Evolutionary conservation across 1,140 invertebrate genomes (phyloP).

Genomic region (Zaprionus camerounensis): DNA sequence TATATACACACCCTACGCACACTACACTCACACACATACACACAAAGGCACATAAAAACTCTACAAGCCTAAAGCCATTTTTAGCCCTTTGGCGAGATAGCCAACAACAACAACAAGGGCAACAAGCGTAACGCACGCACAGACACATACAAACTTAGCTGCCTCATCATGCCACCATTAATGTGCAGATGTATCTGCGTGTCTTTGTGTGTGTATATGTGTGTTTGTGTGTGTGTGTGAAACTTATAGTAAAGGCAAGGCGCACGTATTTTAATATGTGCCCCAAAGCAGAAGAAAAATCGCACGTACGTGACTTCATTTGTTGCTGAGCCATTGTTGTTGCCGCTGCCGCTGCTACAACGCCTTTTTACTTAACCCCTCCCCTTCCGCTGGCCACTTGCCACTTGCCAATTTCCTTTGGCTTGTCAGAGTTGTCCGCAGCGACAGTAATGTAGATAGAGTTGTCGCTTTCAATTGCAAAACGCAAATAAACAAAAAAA

Average conservation of each 20-base stretch:
- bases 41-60: constrained; percentile 43
- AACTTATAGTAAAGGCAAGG: constrained; percentile 79
- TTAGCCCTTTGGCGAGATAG: constrained; percentile 78
- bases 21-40: constrained; percentile 27
- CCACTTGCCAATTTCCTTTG: neutral
- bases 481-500: neutral
- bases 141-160: constrained; percentile 68
- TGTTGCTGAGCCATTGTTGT: constrained; percentile 72
- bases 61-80: constrained; percentile 74
- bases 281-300: constrained; percentile 84
- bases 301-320: constrained; percentile 84
- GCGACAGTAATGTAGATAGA: constrained; percentile 16
- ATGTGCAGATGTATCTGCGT: constrained; percentile 53
- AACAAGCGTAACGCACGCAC: constrained; percentile 16
- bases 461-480: constrained; percentile 21
- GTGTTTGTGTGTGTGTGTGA: constrained; percentile 58
- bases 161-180: constrained; percentile 80
- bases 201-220: constrained; percentile 16
- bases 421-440: constrained; percentile 33
- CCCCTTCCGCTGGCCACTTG: constrained; percentile 11
- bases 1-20: constrained; percentile 46
- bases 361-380: neutral
- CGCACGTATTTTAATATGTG: constrained; percentile 84
- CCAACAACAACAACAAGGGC: constrained; percentile 34
- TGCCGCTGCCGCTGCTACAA: constrained; percentile 30